Evolutionary conservation across 1,140 invertebrate species (phyloP).

Genomic region (Aradophagus sp.): DNA sequence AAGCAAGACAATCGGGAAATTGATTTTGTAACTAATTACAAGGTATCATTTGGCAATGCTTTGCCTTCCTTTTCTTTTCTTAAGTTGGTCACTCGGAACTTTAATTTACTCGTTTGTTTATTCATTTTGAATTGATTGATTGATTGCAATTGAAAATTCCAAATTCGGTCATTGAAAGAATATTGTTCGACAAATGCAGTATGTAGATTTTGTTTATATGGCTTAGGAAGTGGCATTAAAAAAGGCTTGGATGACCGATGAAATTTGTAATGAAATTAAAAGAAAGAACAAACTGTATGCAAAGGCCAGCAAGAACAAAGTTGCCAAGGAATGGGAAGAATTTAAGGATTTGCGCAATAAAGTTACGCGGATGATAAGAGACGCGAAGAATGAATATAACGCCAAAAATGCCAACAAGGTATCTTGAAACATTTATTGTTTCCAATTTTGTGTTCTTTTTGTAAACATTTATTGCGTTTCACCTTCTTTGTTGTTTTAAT

Average conservation of each 20-base stretch:
- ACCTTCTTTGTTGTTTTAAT: constrained; percentile 44
- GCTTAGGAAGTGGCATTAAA: constrained; percentile 70
- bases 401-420: constrained; percentile 75
- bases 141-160: background rate
- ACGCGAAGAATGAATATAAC: constrained; percentile 76
- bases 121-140: constrained; percentile 13
- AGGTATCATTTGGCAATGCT: no score
- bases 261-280: constrained; percentile 75
- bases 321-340: constrained; percentile 74
- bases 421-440: constrained; percentile 49
- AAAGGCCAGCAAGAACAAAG: constrained; percentile 75
- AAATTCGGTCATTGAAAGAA: constrained; percentile 18
- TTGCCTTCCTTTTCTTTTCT: no score
- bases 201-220: constrained; percentile 48
- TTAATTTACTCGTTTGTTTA: constrained; percentile 11
- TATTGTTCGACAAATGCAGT: constrained; percentile 21
- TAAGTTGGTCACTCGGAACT: no score
- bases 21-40: no score
- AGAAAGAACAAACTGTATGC: constrained; percentile 76
- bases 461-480: constrained; percentile 7
- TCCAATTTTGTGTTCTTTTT: constrained; percentile 14
- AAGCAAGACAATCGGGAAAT: no score
- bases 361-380: constrained; percentile 75
- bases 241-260: constrained; percentile 77
- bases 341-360: constrained; percentile 76